These are phyloP conservation scores for Camponotus vicinus DNA, from an alignment of 1,140 invertebrate genomes.

Conservation along the genomic window DNA sequence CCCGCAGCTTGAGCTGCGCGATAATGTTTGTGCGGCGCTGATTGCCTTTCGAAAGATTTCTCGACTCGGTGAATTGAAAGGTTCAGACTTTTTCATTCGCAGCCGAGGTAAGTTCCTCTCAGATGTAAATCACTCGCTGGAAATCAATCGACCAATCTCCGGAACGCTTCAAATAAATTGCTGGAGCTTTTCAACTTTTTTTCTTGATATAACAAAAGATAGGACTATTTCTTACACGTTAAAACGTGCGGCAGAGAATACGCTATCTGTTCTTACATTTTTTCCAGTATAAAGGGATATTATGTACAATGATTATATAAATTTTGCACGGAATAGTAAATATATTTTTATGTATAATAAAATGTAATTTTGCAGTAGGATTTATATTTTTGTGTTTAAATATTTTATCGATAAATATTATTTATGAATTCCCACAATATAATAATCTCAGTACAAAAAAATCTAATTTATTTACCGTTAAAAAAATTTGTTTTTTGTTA, in stretches of 20 bases:
- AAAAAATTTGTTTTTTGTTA: not conserved
- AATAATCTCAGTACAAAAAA: not conserved
- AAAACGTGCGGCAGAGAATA: constrained; percentile 11
- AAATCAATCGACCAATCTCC: constrained; percentile 49
- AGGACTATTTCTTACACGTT: not conserved
- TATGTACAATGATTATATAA: not conserved
- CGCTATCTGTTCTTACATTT: not conserved
- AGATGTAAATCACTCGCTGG: constrained; percentile 58
- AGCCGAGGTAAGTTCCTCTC: constrained; percentile 56
- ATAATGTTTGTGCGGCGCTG: constrained; percentile 73
- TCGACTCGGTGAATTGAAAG: constrained; percentile 47
- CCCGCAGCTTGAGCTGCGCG: constrained; percentile 27
- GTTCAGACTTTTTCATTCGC: constrained; percentile 65
- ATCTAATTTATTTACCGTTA: not conserved
- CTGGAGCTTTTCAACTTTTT: constrained; percentile 15
- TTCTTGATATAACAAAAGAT: constrained; percentile 24
- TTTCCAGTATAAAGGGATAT: not conserved
- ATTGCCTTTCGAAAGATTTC: constrained; percentile 65
- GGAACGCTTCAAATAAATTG: constrained; percentile 24
- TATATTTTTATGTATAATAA: not conserved
- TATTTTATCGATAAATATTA: not conserved
- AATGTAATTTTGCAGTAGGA: constrained; percentile 1
- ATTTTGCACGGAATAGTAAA: not conserved
- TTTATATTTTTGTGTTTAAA: not conserved
- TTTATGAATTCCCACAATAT: not conserved